A percentile compares a stretch with the other conserved stretches of the same genome.
These are phyloP conservation scores for Chloroceryle aenea DNA, from an alignment of 2,113 vertebrate genomes.

Conservation along the genomic window DNA sequence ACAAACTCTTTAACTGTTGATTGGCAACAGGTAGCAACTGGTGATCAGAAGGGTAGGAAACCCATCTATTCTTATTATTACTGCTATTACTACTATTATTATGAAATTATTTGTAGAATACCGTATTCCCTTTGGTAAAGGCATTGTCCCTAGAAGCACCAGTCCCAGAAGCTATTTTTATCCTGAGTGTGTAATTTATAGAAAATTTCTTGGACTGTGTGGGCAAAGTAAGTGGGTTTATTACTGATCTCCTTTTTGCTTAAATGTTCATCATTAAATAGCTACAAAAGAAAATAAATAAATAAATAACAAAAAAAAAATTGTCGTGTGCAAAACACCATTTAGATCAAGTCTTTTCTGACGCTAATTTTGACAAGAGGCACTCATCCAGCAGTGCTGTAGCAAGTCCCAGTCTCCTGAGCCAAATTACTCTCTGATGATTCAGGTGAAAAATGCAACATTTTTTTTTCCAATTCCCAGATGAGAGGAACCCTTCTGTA, in stretches of 20 bases:
- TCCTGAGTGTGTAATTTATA: not conserved
- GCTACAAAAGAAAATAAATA: not conserved
- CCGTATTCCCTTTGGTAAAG: not conserved
- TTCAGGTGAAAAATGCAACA: not conserved
- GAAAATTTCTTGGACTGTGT: not conserved
- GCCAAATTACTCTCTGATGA: not conserved
- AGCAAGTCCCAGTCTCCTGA: not conserved
- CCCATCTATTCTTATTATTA: not conserved
- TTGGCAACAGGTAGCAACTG: not conserved
- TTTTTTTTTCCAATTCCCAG: not conserved
- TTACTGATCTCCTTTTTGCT: not conserved
- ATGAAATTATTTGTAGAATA: not conserved
- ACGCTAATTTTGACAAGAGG: not conserved
- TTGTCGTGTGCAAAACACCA: not conserved
- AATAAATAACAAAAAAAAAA: not conserved
- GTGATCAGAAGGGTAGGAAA: not conserved
- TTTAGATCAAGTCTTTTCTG: not conserved
- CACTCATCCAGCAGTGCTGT: not conserved
- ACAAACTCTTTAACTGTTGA: not conserved
- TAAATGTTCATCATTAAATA: constrained; percentile 3
- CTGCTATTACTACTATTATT: not conserved
- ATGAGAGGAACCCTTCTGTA: not conserved
- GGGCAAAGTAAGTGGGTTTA: not conserved
- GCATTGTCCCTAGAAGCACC: not conserved
- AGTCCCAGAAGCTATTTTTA: not conserved